Conservation (phyloP, 2,888 invertebrate genomes). For the Thymelicus acteon region DNA sequence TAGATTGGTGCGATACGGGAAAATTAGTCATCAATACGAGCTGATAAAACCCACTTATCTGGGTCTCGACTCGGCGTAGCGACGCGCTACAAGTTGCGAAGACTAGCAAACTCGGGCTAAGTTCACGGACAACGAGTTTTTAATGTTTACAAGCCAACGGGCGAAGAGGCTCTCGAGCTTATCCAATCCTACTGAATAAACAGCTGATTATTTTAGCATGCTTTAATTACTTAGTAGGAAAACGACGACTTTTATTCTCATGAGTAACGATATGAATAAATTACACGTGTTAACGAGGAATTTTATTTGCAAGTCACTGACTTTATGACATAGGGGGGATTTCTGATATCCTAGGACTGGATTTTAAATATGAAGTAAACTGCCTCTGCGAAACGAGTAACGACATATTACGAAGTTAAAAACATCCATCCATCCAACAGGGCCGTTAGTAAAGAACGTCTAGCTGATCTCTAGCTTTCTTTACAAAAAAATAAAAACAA, state of each 20-base stretch:
- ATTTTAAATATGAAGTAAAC: no score
- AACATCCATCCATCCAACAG: no score
- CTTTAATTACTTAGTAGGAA: no score
- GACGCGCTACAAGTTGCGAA: slow-evolving; percentile 2
- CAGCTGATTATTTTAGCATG: background rate
- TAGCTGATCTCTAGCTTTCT: background rate
- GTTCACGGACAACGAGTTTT: slow-evolving; percentile 23
- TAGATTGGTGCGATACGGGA: slow-evolving; percentile 6
- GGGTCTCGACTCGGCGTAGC: background rate
- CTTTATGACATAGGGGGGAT: no score
- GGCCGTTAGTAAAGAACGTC: no score
- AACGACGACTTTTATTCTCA: no score
- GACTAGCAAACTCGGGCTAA: slow-evolving; percentile 15
- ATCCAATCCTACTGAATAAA: background rate
- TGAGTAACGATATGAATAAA: no score
- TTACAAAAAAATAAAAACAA: background rate
- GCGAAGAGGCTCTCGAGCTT: slow-evolving; percentile 11
- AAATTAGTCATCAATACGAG: slow-evolving; percentile 28
- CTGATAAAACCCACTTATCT: slow-evolving; percentile 22
- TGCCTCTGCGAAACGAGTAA: no score
- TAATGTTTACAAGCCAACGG: slow-evolving; percentile 16
- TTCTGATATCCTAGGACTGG: no score
- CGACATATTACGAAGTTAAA: no score
- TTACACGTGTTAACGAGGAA: no score
- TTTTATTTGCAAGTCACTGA: no score